These are phyloP conservation scores for Subacronicta megacephala DNA, from an alignment of 2,888 invertebrate species.

Conservation along the genomic window DNA sequence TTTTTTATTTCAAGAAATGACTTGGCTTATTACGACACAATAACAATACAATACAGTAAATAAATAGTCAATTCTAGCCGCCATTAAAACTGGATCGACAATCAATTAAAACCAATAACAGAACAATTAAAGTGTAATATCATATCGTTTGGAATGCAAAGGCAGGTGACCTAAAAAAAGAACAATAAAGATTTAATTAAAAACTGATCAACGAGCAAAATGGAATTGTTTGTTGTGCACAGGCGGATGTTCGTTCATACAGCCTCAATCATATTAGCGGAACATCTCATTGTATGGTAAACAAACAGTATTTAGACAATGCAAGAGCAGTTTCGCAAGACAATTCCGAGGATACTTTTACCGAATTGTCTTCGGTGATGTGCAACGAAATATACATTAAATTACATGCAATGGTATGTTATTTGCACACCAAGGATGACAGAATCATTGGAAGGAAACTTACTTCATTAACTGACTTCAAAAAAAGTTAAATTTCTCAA, in stretches of 20 bases:
- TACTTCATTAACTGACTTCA: no score
- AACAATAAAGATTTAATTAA: slow-evolving; percentile 47
- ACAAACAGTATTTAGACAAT: slow-evolving; percentile 66
- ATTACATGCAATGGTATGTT: no score
- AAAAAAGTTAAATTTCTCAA: no score
- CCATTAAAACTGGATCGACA: slow-evolving; percentile 25
- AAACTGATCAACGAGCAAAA: slow-evolving; percentile 38
- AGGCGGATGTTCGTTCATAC: slow-evolving; percentile 55
- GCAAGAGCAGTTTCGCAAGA: slow-evolving; percentile 59
- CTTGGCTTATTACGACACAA: slow-evolving; percentile 9
- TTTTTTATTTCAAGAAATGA: slow-evolving; percentile 3
- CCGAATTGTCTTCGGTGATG: slow-evolving; percentile 56
- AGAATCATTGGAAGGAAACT: no score
- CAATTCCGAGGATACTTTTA: slow-evolving; percentile 59
- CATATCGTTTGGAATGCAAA: slow-evolving; percentile 15
- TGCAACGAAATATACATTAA: slow-evolving; percentile 19
- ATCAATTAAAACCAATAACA: slow-evolving; percentile 13
- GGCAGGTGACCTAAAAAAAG: slow-evolving; percentile 31
- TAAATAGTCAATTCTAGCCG: slow-evolving; percentile 12
- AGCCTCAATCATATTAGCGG: slow-evolving; percentile 70
- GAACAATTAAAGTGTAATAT: slow-evolving; percentile 21
- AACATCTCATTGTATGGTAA: slow-evolving; percentile 80
- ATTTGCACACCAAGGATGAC: no score
- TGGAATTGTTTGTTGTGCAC: slow-evolving; percentile 32
- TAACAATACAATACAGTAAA: slow-evolving; percentile 9